A percentile compares a stretch with the other conserved stretches of the same genome.
phyloP scores from a whole-genome alignment of 2,797 vertebrate species.

The Todus mexicanus region DNA sequence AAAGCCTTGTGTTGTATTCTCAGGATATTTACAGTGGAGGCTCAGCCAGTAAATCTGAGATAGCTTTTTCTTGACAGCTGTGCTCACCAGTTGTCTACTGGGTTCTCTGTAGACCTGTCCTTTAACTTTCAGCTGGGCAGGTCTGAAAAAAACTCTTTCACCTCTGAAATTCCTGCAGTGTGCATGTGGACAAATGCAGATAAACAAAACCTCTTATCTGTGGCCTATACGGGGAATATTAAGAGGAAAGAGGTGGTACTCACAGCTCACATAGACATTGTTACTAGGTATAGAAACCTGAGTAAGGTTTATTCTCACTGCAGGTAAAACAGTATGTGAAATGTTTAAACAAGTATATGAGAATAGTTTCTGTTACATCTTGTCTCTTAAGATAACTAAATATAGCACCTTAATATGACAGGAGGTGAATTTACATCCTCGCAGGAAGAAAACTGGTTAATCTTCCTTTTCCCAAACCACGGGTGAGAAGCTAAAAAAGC shows the following conservation, averaged over 20 bases:
- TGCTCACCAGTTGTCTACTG: background rate
- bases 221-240: background rate
- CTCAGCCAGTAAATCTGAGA: background rate
- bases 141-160: background rate
- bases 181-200: background rate
- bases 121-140: background rate
- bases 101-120: background rate
- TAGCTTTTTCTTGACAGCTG: background rate
- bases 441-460: background rate
- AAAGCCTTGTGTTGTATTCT: background rate
- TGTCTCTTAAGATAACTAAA: background rate
- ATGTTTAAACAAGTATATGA: background rate
- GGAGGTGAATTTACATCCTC: background rate
- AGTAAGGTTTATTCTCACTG: background rate
- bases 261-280: background rate
- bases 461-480: background rate
- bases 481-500: background rate
- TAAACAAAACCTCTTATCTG: background rate
- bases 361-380: background rate
- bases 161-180: background rate
- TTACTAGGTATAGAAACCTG: background rate
- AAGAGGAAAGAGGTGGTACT: background rate
- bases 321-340: background rate
- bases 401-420: background rate
- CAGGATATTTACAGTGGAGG: background rate